Evolutionary conservation across 2,113 vertebrate species (phyloP).

Genomic region (Mastomys natalensis): DNA sequence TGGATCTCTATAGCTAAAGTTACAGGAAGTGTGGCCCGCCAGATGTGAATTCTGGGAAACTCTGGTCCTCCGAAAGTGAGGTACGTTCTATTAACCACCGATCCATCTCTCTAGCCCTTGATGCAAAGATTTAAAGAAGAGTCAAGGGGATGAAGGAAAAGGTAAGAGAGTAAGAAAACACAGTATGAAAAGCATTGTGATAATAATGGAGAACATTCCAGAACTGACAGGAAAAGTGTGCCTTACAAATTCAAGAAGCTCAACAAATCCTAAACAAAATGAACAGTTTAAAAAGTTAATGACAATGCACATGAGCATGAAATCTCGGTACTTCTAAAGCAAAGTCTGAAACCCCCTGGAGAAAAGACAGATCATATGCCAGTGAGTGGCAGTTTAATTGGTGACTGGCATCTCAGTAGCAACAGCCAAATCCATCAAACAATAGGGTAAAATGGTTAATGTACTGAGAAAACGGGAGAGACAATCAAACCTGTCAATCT

Average conservation of each 20-base stretch:
- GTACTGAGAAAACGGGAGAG: neutral
- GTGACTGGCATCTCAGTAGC: neutral
- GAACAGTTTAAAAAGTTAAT: neutral
- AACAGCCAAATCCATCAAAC: neutral
- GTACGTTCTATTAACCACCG: neutral
- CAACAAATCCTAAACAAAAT: slow-evolving; percentile 14
- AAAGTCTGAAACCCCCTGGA: neutral
- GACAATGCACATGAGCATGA: neutral
- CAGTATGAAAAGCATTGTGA: neutral
- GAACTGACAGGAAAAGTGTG: neutral
- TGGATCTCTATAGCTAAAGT: neutral
- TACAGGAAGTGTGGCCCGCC: too few relatives aligned
- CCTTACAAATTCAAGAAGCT: neutral
- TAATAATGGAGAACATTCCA: neutral
- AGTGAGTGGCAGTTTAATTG: slow-evolving; percentile 31
- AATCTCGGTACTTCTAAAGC: neutral
- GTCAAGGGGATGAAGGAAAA: neutral
- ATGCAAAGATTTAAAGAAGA: neutral
- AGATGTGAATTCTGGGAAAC: neutral
- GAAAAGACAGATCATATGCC: slow-evolving; percentile 24
- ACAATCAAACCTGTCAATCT: neutral
- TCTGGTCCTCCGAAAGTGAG: neutral
- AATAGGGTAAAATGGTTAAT: neutral
- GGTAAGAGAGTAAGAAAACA: neutral
- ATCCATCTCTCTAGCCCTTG: neutral